Evolutionary conservation across 2,797 vertebrate genomes (phyloP).

Genomic region (Telmatherina bonti): DNA sequence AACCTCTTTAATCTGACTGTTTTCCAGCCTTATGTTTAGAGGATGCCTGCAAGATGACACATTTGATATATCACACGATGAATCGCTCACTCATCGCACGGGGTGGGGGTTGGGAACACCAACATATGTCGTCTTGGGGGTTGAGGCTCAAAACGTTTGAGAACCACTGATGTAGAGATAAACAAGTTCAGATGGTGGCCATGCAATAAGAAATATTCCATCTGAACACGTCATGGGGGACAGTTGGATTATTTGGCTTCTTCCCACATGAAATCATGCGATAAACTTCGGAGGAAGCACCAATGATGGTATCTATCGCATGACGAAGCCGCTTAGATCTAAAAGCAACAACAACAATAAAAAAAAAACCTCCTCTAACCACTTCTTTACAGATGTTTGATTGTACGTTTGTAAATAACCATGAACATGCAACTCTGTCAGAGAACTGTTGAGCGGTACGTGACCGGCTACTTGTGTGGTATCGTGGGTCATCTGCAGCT

Average conservation of each 20-base stretch:
- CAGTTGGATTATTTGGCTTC: not conserved
- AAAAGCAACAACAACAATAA: too few relatives aligned
- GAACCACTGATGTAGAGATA: too few relatives aligned
- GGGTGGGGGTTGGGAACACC: too few relatives aligned
- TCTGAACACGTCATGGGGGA: not conserved
- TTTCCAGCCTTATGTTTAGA: too few relatives aligned
- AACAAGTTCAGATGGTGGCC: not conserved
- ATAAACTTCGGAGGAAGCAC: not conserved
- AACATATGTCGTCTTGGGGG: too few relatives aligned
- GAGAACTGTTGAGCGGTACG: not conserved
- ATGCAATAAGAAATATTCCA: not conserved
- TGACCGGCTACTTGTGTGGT: not conserved
- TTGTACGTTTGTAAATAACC: not conserved
- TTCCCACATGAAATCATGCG: not conserved
- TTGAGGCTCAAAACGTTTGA: too few relatives aligned
- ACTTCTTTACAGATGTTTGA: not conserved
- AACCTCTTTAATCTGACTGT: too few relatives aligned
- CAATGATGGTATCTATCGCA: not conserved
- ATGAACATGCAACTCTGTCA: not conserved
- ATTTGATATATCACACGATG: too few relatives aligned
- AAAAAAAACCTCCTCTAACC: not conserved
- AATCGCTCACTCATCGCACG: too few relatives aligned
- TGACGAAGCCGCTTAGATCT: too few relatives aligned
- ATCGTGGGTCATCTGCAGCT: constrained; percentile 11
- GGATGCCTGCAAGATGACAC: too few relatives aligned